A percentile compares a stretch with the other conserved stretches of the same genome.
Evolutionary conservation across 1,140 invertebrate species (phyloP).

Genomic region (Bombyx mandarina): DNA sequence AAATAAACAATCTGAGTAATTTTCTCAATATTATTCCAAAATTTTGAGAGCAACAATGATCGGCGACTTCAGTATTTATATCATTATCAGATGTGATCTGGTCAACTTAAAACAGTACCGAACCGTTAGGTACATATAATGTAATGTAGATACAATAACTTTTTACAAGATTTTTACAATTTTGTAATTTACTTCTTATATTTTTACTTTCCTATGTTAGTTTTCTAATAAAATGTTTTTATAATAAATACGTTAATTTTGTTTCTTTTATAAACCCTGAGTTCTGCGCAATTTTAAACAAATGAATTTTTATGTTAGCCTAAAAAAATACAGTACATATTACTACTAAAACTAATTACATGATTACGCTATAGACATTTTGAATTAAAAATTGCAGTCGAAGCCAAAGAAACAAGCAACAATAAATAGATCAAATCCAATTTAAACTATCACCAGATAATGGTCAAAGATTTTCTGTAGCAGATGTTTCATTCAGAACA

Average conservation of each 20-base stretch:
- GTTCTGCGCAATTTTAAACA: no score
- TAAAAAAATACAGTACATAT: no score
- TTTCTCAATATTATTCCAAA: no score
- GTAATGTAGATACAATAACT: slow-evolving; percentile 59
- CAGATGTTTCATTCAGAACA: background rate
- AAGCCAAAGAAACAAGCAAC: no score
- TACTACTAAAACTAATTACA: background rate
- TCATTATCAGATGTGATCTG: slow-evolving; percentile 29
- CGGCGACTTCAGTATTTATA: slow-evolving; percentile 6
- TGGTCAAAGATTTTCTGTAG: background rate
- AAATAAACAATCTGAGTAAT: no score
- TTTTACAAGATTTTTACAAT: slow-evolving; percentile 58
- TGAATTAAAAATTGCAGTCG: no score
- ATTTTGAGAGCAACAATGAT: no score
- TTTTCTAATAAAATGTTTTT: slow-evolving; percentile 70
- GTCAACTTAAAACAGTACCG: slow-evolving; percentile 38
- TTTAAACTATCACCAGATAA: no score
- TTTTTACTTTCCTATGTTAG: slow-evolving; percentile 69
- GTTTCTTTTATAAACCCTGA: no score
- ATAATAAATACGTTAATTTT: slow-evolving; percentile 34
- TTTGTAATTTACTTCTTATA: slow-evolving; percentile 61
- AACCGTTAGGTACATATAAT: slow-evolving; percentile 25
- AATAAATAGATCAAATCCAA: no score
- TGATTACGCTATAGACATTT: background rate
- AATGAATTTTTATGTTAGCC: no score